phyloP scores from a whole-genome alignment of 2,888 invertebrate species.

The Drosophila kuntzei region DNA sequence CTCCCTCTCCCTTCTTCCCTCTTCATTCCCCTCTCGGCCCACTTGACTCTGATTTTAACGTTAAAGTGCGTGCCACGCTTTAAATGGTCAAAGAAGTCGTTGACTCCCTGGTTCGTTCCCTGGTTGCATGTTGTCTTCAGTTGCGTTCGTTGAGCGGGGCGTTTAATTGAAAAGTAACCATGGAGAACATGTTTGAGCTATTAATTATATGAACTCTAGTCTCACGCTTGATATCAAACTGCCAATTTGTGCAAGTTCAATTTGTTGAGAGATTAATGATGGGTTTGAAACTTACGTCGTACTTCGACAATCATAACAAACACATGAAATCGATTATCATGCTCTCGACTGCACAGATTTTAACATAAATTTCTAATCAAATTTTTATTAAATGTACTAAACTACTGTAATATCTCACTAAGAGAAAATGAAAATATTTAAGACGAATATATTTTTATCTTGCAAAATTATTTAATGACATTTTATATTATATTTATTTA shows the following conservation, averaged over 20 bases:
- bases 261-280: conserved; percentile 24
- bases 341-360: neutral
- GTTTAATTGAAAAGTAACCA: conserved; percentile 50
- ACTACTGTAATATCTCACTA: too few species aligned
- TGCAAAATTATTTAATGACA: too few species aligned
- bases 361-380: neutral
- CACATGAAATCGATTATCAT: conserved; percentile 10
- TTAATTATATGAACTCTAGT: conserved; percentile 43
- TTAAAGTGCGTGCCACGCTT: conserved; percentile 61
- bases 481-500: too few species aligned
- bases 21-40: neutral
- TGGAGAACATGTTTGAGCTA: conserved; percentile 31
- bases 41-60: conserved; percentile 26
- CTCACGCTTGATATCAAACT: conserved; percentile 10
- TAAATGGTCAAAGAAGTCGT: conserved; percentile 29
- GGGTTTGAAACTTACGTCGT: too few species aligned
- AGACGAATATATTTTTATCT: too few species aligned
- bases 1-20: neutral
- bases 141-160: conserved; percentile 7
- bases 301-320: conserved; percentile 1
- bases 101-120: conserved; percentile 34
- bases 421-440: too few species aligned
- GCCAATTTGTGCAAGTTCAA: conserved; percentile 2
- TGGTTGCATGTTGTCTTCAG: neutral
- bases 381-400: neutral